Base-by-base conservation (phyloP, 1,140 invertebrate genomes). In the Anoplophora glabripennis region DNA sequence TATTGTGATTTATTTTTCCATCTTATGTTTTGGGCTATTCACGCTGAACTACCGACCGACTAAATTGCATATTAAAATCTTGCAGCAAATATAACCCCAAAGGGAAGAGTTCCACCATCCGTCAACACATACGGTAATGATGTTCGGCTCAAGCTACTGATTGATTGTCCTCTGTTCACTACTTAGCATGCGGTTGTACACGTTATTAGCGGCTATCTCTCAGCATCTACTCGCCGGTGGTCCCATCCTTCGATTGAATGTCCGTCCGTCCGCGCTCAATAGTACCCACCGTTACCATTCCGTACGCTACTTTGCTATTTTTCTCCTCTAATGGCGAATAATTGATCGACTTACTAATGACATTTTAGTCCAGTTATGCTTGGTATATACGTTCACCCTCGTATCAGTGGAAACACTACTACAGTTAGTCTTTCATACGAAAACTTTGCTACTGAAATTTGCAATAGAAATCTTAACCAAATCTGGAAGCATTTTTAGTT, bases 161-260 rank as follows among this genome's bases (percentile, higher is more conserved):
- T 68, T 68, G 66, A 68, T 68, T 59, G 63, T 61, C 52, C 52
- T 45, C 33, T 49, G 57, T 60, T 65, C 36, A 48, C 66, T 63
- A 64, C 66, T 68, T 65, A 68, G 53, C 66, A 68, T 68, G 66
- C 66, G 51, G 63, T 59, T 61, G 59, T 68, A 68, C 66, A 68
- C 60, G 63, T 65, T 68, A 68, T 65, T 68, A 68, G 66, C 63
- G 56, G 60, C 63, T 68, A 68, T 68, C 66, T 65, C 56, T 59
- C 42, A 58, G 57, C 63, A 68, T 68, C 66, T 36, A 51, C 53
- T 36, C 63, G 47, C 48, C 44, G 66, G 66, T 68, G 66, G 66
- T 68, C 66, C 66, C 60, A 65, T 67, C 57, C 47, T 64, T 66
- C 65, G 57, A 35, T 41, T 51, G 42, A 17, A 53, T 34, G 18